Conservation (phyloP, 2,888 invertebrate genomes). For the Empis livida region DNA sequence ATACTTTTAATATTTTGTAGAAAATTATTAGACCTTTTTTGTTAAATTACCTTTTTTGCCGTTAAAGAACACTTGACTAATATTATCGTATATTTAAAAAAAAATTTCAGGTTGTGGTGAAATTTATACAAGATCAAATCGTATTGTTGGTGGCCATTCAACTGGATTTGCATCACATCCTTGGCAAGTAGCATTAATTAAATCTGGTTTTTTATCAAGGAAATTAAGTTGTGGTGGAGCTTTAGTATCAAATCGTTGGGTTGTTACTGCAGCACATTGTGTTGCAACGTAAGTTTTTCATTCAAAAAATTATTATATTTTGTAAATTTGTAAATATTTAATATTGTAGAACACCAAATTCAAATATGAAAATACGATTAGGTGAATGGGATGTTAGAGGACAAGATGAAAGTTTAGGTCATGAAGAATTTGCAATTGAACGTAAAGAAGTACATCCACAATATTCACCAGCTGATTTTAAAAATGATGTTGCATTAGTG, state of each 20-base stretch:
- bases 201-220: slow-evolving; percentile 79
- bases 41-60: neutral
- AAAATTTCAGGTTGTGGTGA: slow-evolving; percentile 75
- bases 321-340: neutral
- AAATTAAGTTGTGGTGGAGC: slow-evolving; percentile 89
- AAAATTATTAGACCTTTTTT: neutral
- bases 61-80: neutral
- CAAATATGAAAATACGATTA: slow-evolving; percentile 73
- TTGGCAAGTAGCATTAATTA: slow-evolving; percentile 88
- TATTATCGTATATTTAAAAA: no score
- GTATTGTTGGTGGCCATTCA: slow-evolving; percentile 85
- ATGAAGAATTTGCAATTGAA: slow-evolving; percentile 81
- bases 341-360: slow-evolving; percentile 61
- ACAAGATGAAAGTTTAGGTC: slow-evolving; percentile 64
- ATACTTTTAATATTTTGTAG: neutral
- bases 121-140: slow-evolving; percentile 70
- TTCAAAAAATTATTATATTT: neutral
- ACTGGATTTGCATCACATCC: slow-evolving; percentile 85
- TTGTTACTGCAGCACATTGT: slow-evolving; percentile 84
- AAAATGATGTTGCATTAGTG: slow-evolving; percentile 77
- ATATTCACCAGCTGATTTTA: slow-evolving; percentile 82
- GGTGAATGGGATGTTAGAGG: slow-evolving; percentile 90
- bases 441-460: slow-evolving; percentile 83
- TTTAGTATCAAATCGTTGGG: slow-evolving; percentile 78
- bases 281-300: slow-evolving; percentile 66